These are phyloP conservation scores for Macrophya alboannulata DNA, from an alignment of 2,888 invertebrate genomes.

Conservation along the genomic window DNA sequence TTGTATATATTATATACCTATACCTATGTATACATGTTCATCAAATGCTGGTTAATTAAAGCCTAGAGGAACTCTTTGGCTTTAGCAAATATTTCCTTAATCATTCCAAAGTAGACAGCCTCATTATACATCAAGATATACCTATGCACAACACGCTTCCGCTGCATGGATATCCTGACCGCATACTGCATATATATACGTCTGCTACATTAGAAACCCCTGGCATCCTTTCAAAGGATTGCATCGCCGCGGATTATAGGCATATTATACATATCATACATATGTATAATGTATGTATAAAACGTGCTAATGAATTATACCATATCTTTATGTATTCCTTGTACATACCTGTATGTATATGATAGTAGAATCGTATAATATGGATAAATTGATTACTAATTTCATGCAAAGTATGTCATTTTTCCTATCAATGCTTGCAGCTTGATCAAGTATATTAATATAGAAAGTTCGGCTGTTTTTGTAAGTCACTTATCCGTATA, in stretches of 20 bases:
- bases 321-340: neutral
- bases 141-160: neutral
- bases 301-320: neutral
- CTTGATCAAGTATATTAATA: neutral
- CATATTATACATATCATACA: neutral
- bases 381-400: neutral
- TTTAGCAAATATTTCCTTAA: conserved; percentile 21
- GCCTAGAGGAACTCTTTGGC: neutral
- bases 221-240: conserved; percentile 42
- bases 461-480: neutral
- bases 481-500: neutral
- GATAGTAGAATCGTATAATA: neutral
- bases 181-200: neutral
- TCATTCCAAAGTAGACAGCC: conserved; percentile 31
- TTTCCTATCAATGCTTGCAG: neutral
- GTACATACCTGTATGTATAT: neutral
- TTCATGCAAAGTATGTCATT: neutral
- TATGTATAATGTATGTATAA: neutral
- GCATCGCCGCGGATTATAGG: neutral
- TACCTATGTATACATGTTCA: neutral
- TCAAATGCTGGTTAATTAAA: neutral
- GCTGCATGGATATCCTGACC: neutral
- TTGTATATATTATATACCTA: neutral
- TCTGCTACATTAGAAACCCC: neutral
- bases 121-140: neutral